These are phyloP conservation scores for Daphoenositta chrysoptera DNA, from an alignment of 2,113 vertebrate genomes.

Conservation along the genomic window DNA sequence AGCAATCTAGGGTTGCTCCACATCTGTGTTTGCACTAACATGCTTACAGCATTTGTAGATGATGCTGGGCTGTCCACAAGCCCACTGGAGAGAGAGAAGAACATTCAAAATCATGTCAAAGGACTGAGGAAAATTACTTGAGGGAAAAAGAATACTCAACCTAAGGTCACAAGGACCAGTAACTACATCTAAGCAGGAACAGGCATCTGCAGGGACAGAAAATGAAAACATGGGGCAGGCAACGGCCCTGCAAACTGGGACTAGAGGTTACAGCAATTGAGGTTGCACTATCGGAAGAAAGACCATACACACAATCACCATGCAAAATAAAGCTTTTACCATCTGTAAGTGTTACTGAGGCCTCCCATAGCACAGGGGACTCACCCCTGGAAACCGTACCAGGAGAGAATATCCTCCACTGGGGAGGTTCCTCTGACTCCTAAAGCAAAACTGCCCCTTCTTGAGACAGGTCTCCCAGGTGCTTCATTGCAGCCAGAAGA, in stretches of 20 bases:
- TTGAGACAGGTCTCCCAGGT: background rate
- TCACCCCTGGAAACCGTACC: background rate
- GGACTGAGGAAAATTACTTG: background rate
- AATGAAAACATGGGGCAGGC: background rate
- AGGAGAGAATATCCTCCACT: background rate
- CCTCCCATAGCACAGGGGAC: background rate
- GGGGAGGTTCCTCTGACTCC: background rate
- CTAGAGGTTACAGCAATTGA: background rate
- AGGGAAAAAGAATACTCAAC: background rate
- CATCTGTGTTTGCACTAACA: background rate
- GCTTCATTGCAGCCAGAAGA: background rate
- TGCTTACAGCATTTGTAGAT: background rate
- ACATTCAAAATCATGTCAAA: background rate
- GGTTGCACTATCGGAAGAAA: background rate
- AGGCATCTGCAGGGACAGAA: background rate
- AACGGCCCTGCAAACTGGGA: background rate
- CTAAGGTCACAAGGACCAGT: background rate
- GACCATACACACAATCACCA: accelerated
- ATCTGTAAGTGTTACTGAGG: background rate
- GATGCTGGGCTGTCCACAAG: background rate
- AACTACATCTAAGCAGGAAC: background rate
- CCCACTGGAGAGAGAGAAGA: background rate
- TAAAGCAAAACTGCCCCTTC: background rate
- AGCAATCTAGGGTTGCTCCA: background rate
- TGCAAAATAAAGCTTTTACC: background rate